These are phyloP conservation scores for Helarctos malayanus DNA, from an alignment of 2,797 vertebrate genomes.

Conservation along the genomic window DNA sequence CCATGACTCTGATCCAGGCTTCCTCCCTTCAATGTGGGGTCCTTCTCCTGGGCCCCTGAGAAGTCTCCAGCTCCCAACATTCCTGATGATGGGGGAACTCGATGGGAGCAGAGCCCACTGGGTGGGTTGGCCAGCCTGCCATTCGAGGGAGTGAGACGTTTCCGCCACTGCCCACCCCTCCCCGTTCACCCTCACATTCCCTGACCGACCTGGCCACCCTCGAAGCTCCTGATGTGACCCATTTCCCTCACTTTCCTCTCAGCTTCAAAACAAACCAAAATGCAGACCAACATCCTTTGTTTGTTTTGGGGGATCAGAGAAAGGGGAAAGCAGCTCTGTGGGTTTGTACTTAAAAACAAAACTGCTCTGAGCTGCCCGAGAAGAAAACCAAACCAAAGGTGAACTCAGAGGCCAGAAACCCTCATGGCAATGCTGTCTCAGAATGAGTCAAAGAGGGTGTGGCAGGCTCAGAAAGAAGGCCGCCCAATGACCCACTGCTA, in stretches of 20 bases:
- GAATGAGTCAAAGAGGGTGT: conserved; percentile 63
- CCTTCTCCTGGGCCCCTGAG: not conserved
- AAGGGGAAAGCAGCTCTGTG: conserved; percentile 75
- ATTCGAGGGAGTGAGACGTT: not conserved
- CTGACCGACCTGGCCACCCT: conserved; percentile 41
- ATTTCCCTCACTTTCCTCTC: conserved; percentile 64
- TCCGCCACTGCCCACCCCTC: not conserved
- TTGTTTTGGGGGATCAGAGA: conserved; percentile 83
- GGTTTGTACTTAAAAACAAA: conserved; percentile 82
- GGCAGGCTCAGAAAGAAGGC: not conserved
- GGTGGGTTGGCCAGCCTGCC: not conserved
- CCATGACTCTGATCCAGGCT: not conserved
- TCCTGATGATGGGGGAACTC: not conserved
- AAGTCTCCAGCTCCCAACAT: not conserved
- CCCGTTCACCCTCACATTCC: not conserved
- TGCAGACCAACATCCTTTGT: conserved; percentile 83
- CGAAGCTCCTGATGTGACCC: conserved; percentile 68
- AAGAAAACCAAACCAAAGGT: conserved; percentile 82
- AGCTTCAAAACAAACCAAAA: conserved; percentile 81
- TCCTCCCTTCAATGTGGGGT: not conserved
- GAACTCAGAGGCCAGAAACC: conserved; percentile 65
- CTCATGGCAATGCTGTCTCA: not conserved
- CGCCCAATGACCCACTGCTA: not conserved
- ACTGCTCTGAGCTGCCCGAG: conserved; percentile 62
- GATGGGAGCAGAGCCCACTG: conserved; percentile 10